Evolutionary conservation across 2,113 vertebrate species (phyloP).

Genomic region (Larimichthys crocea): DNA sequence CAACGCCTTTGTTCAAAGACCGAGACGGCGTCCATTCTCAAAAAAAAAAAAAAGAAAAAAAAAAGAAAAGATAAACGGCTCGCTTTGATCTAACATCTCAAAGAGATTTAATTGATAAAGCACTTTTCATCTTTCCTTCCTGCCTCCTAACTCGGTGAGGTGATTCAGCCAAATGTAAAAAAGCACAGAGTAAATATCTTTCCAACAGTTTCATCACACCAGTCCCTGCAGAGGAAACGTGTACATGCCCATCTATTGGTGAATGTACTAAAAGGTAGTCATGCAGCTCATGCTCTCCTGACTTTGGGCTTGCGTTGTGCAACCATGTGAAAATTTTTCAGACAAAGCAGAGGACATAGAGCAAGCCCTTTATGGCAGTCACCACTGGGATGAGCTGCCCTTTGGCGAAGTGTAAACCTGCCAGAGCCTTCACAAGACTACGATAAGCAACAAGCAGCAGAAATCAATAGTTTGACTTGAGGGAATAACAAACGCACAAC

Average conservation of each 20-base stretch:
- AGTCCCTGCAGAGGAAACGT: conserved; percentile 43
- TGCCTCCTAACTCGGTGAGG: background rate
- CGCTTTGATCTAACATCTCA: conserved; percentile 10
- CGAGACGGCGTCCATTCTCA: background rate
- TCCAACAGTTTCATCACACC: conserved; percentile 37
- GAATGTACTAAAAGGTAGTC: conserved; percentile 45
- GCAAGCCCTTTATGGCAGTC: conserved; percentile 14
- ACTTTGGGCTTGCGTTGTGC: conserved; percentile 53
- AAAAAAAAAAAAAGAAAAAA: background rate
- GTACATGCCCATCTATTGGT: conserved; percentile 41
- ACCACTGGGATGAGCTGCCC: conserved; percentile 22
- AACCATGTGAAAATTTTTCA: conserved; percentile 60
- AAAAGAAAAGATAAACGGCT: conserved; percentile 1
- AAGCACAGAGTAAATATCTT: conserved; percentile 16
- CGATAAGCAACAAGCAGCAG: conserved; percentile 5
- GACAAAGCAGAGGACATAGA: conserved; percentile 51
- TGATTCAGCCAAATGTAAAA: background rate
- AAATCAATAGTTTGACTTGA: conserved; percentile 32
- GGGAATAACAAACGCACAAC: conserved; percentile 35
- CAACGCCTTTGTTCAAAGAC: conserved; percentile 9
- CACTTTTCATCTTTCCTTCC: background rate
- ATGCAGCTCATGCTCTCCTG: conserved; percentile 39
- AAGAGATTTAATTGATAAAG: conserved; percentile 18
- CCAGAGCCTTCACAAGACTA: conserved; percentile 23
- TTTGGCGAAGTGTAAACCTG: conserved; percentile 22